These are phyloP conservation scores for Agapetus fuscipes DNA, from an alignment of 2,888 invertebrate species.

Conservation along the genomic window DNA sequence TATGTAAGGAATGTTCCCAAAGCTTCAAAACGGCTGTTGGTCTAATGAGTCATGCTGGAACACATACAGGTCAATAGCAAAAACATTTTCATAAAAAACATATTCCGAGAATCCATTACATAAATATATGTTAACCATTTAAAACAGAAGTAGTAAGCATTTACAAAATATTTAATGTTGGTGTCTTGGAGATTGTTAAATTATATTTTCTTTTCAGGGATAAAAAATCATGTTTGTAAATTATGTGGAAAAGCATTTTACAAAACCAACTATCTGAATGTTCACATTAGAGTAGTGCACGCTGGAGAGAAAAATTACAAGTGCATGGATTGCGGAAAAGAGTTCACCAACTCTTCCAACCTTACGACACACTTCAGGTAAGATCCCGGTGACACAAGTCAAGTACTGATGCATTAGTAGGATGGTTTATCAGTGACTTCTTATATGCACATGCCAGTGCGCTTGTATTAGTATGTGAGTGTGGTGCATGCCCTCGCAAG, in stretches of 20 bases:
- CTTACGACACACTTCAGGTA: constrained; percentile 21
- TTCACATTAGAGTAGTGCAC: constrained; percentile 21
- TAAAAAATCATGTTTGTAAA: constrained; percentile 21
- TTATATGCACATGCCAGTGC: no score
- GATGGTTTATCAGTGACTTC: no score
- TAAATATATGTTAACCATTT: not conserved
- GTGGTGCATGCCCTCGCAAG: no score
- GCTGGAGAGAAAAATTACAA: constrained; percentile 19
- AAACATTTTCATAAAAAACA: no score
- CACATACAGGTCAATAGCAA: constrained; percentile 16
- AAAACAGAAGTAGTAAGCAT: not conserved
- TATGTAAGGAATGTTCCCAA: constrained; percentile 14
- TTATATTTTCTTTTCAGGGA: constrained; percentile 8
- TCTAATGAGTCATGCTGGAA: constrained; percentile 19
- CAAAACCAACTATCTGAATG: constrained; percentile 21
- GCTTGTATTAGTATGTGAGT: no score
- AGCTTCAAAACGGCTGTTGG: constrained; percentile 19
- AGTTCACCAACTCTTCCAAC: constrained; percentile 22
- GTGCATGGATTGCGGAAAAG: constrained; percentile 21
- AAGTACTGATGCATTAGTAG: not conserved
- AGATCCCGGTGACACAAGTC: no score
- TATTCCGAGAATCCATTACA: no score
- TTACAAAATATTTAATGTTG: not conserved
- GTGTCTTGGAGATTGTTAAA: no score
- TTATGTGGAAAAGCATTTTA: constrained; percentile 22